Base-by-base conservation (phyloP, 2,888 invertebrate genomes). In the Tiliacea aurago region DNA sequence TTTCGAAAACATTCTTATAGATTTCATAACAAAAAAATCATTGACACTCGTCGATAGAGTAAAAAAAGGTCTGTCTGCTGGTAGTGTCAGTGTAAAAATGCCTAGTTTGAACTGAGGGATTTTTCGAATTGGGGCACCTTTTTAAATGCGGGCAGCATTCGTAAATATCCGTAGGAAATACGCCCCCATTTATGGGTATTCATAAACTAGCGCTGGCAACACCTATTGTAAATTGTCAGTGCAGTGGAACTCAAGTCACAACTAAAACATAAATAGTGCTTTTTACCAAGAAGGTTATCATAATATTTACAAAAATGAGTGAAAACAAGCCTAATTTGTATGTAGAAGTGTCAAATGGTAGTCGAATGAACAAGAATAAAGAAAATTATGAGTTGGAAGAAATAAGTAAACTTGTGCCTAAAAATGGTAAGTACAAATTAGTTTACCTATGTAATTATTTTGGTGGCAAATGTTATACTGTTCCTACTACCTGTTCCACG, bases 341-440 rank as follows among this genome's bases (percentile, higher is more conserved):
- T 33, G 41, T 65, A 4, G 33, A 70, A 56, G 59, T 70, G 63
- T 61, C 74, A 70, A 74, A 70, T 45, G 43, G 56, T 9, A 43
- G n/a, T 33, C 33, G 20, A 58, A 70, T n/a, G 18, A 51, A 71
- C 45, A 80, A 45, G 28, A 66, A 76, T 18, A 69, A 53, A n/a
- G 71, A 56, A 69, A 69, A 66, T n/a, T 43, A 84, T 70, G 71
- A 81, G 18, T 66, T 84, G 18, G 68, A 69, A 61, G 84, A 80
- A 67, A 67, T 61, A 56, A 61, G 20, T 67, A 70, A 71, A 71
- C 65, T 81, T 18, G 55, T 81, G 20, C n/a, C 62, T 7, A 28
- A 43, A 56, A 75, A 59, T 53, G 76, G 81, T 81, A n/a, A 81
- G 84, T 84, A 49, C 7, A 53, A 33, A 47, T 61, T 47, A 56